Evolutionary conservation across 1,140 invertebrate species (phyloP), one percentile per base, ranked within the genome.

Genomic region (Sycophaga agraensis): DNA sequence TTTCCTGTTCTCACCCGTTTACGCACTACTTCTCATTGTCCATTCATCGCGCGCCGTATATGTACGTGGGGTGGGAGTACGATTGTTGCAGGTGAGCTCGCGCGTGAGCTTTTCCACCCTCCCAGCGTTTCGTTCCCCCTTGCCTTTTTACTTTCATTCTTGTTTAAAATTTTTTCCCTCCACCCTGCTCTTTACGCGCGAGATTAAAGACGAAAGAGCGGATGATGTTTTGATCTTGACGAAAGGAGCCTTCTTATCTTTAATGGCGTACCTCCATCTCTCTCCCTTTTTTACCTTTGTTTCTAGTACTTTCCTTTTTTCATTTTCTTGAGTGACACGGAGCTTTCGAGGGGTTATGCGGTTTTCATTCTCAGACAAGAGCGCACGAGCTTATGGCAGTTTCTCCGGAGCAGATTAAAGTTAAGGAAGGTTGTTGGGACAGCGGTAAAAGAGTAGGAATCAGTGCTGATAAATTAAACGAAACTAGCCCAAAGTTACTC

Each of bases 121-220:
- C 12, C 45, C 53, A 35, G 8, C 14, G n/a, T 49, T 26, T 58
- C 16, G 43, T 62, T 35, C 59, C 43, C 14, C 53, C 53, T 51
- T 60, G 43, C 28, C 19, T 24, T 55, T 31, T 61, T 61, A 24
- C 0, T 24, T 46, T 46, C 11, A 2, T 31, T 31, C 24, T 16
- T 31, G 2, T 31, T 49, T 16, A 16, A 17, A 31, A 31, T 49
- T 16, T 17, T 4, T 17, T 19, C 19, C 17, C 16, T 19, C 4
- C 16, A 12, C 14, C 12, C 31, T 28, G 12, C 17, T 49, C 26
- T 31, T 49, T 49, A 17, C 31, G 4, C 39, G 51, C 37, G 7
- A 28, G 39, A 54, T 54, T 42, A 54, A 42, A 54, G 51, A 28
- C 22, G 14, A 28, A 17, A 11, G 12, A 5, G 43, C 3, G 8